These are phyloP conservation scores for Drosophila jambulina DNA, from an alignment of 1,140 invertebrate species.

Conservation along the genomic window DNA sequence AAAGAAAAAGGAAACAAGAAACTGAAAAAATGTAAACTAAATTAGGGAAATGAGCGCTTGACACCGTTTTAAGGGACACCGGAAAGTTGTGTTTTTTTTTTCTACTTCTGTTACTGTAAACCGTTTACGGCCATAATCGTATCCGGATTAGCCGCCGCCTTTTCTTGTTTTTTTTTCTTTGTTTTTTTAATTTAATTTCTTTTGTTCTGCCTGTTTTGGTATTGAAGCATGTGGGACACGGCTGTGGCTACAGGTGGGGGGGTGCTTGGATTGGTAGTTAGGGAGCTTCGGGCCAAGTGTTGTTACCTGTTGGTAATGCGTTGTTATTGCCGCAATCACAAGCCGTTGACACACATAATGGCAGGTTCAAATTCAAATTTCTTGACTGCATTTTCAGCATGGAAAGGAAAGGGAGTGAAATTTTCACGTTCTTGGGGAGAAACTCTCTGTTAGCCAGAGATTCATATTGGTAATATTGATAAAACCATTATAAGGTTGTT, in stretches of 20 bases:
- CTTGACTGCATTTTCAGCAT: constrained; percentile 3
- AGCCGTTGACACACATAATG: constrained; percentile 46
- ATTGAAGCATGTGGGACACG: constrained; percentile 43
- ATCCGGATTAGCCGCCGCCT: constrained; percentile 69
- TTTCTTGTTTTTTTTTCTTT: constrained; percentile 12
- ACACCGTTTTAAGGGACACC: constrained; percentile 68
- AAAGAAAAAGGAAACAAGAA: constrained; percentile 38
- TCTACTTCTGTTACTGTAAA: constrained; percentile 49
- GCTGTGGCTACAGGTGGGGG: not conserved
- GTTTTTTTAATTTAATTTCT: constrained; percentile 15
- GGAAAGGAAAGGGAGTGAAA: not conserved
- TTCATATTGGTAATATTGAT: constrained; percentile 6
- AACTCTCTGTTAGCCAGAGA: constrained; percentile 1
- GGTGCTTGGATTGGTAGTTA: not conserved
- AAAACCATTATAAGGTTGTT: not conserved
- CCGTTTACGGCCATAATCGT: constrained; percentile 75
- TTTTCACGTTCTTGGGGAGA: too few species aligned
- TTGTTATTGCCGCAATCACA: constrained; percentile 45
- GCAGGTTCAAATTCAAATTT: constrained; percentile 27
- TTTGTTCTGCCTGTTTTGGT: constrained; percentile 26
- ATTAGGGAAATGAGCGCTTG: constrained; percentile 83
- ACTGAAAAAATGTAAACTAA: constrained; percentile 61
- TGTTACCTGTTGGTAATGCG: constrained; percentile 32
- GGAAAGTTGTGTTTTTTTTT: constrained; percentile 57
- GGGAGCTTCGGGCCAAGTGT: constrained; percentile 31